phyloP scores from a whole-genome alignment of 2,888 invertebrate species.

The Creontiades dilutus region DNA sequence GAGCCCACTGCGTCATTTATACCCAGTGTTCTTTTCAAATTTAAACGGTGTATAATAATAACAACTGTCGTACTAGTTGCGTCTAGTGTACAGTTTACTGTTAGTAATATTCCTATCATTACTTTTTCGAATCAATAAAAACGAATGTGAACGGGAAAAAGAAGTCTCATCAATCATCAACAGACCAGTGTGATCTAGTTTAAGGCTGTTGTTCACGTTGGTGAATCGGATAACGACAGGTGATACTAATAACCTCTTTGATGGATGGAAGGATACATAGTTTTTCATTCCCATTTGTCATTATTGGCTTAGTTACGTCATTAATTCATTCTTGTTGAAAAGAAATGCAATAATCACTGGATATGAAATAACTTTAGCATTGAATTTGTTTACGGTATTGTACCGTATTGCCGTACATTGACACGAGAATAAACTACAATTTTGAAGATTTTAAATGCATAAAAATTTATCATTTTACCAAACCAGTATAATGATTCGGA shows the following conservation, averaged over 20 bases:
- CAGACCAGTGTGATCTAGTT: not conserved
- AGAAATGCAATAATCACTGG: not conserved
- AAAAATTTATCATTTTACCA: too few species aligned
- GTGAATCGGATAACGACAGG: conserved; percentile 7
- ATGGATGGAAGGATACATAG: not conserved
- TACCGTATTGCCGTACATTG: too few species aligned
- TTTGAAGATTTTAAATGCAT: too few species aligned
- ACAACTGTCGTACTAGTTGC: too few species aligned
- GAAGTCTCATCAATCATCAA: conserved; percentile 3
- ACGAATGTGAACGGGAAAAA: not conserved
- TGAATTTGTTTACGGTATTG: too few species aligned
- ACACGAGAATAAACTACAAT: too few species aligned
- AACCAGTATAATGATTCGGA: too few species aligned
- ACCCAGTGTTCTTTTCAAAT: too few species aligned
- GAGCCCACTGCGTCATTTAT: too few species aligned
- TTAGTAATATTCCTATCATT: not conserved
- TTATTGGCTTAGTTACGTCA: not conserved
- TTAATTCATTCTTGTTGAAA: not conserved
- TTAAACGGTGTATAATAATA: too few species aligned
- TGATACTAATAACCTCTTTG: not conserved
- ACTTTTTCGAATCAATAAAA: not conserved
- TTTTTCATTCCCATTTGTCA: not conserved
- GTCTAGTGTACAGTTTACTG: too few species aligned
- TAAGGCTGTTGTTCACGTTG: not conserved
- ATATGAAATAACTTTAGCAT: too few species aligned